Percentiles rank a stretch among this genome's conserved stretches.
These are phyloP conservation scores for Syritta pipiens DNA, from an alignment of 2,888 invertebrate genomes.

Conservation along the genomic window DNA sequence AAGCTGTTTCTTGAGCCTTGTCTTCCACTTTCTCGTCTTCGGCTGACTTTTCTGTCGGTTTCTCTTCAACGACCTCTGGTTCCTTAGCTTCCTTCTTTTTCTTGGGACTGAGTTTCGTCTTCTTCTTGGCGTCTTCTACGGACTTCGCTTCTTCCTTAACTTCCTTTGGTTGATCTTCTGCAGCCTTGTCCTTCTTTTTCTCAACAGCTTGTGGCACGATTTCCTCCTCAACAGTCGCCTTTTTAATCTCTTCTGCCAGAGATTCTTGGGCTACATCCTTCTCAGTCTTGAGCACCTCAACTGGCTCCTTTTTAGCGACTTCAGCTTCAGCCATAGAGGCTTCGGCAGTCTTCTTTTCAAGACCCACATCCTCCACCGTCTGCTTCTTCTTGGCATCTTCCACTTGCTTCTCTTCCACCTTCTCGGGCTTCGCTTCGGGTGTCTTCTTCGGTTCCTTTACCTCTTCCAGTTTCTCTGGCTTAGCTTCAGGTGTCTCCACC, in stretches of 20 bases:
- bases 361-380: not conserved
- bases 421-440: not conserved
- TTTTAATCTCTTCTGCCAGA: slow-evolving; percentile 13
- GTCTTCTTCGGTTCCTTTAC: not conserved
- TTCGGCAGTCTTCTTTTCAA: not conserved
- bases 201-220: too few species aligned
- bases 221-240: not conserved
- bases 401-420: not conserved
- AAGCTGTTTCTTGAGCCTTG: not conserved
- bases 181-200: slow-evolving; percentile 8
- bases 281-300: not conserved
- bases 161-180: slow-evolving; percentile 8
- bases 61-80: not conserved
- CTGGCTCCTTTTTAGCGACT: too few species aligned
- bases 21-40: not conserved
- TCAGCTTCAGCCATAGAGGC: not conserved
- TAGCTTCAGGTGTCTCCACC: not conserved
- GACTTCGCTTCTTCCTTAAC: not conserved
- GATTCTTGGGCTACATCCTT: slow-evolving; percentile 12
- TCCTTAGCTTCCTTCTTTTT: not conserved
- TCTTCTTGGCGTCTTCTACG: slow-evolving; percentile 16
- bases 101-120: slow-evolving; percentile 33
- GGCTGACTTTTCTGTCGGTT: not conserved
- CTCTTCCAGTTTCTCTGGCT: not conserved
- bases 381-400: not conserved